Percentiles rank a stretch among this genome's conserved stretches.
phyloP scores from a whole-genome alignment of 37 sponge, comb jelly and placozoan genomes.

The Cladorhizidae sp. region DNA sequence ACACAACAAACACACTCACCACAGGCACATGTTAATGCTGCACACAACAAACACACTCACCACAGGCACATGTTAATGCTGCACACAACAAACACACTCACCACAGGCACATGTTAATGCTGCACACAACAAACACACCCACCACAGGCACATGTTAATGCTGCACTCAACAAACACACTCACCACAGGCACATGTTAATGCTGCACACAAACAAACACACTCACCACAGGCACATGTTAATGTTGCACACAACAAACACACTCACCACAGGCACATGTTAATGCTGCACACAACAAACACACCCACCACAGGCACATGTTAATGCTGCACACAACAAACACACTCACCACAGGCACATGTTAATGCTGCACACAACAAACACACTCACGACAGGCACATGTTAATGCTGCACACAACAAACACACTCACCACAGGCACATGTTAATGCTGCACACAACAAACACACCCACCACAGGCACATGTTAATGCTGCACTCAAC shows the following conservation, averaged over 20 bases:
- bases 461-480: no score
- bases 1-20: no score
- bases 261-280: no score
- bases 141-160: neutral
- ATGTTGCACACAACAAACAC: neutral
- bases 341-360: neutral
- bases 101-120: neutral
- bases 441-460: no score
- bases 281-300: no score
- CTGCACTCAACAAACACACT: neutral
- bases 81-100: constrained; percentile 32
- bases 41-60: neutral
- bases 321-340: no score
- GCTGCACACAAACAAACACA: no score
- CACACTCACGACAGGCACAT: no score
- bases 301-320: neutral
- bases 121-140: no score
- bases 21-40: neutral
- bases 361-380: neutral
- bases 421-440: constrained; percentile 6
- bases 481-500: neutral
- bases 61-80: no score
- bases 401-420: no score
- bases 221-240: neutral
- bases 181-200: no score